These are phyloP conservation scores for Ciconia boyciana DNA, from an alignment of 2,113 vertebrate genomes.

Conservation along the genomic window DNA sequence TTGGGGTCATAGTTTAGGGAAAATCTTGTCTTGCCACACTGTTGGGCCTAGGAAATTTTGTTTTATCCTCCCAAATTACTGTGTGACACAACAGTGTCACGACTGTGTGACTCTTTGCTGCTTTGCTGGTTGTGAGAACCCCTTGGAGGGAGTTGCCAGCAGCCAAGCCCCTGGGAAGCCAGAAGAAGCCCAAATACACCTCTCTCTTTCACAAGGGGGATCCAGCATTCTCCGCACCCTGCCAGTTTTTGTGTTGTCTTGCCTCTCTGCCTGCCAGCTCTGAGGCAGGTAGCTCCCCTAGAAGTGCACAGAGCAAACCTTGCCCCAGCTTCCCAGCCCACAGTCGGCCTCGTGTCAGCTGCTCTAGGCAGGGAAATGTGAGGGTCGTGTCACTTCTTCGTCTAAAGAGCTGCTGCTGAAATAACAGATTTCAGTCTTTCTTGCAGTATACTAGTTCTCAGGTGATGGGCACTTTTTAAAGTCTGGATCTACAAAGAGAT, in stretches of 20 bases:
- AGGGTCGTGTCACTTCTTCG: background rate
- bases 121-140: background rate
- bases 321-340: accelerated
- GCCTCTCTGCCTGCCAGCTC: background rate
- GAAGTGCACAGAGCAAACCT: background rate
- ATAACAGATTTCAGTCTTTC: background rate
- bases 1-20: background rate
- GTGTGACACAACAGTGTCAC: accelerated
- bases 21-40: background rate
- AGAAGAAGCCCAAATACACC: background rate
- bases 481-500: background rate
- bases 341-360: background rate
- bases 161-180: background rate
- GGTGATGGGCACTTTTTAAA: background rate
- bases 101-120: background rate
- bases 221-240: background rate
- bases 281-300: background rate
- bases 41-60: background rate
- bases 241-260: too few relatives aligned
- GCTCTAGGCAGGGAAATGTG: background rate
- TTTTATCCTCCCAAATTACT: background rate
- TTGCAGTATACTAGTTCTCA: background rate
- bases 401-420: background rate
- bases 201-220: background rate
- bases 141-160: background rate